phyloP scores from a whole-genome alignment of 2,888 invertebrate species.

The Xylophagus ater region DNA sequence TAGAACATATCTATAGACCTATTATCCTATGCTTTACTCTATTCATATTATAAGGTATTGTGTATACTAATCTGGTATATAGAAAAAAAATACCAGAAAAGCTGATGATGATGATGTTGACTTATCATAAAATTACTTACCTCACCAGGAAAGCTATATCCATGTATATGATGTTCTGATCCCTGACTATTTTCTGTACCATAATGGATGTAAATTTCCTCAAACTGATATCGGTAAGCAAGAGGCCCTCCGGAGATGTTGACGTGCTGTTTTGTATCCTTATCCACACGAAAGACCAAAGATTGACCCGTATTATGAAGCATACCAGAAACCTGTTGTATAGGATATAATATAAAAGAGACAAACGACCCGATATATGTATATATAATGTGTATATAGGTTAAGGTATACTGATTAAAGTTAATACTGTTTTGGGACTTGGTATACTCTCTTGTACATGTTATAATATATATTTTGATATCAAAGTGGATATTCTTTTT shows the following conservation, averaged over 20 bases:
- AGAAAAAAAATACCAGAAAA: no score
- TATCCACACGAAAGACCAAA: conserved; percentile 81
- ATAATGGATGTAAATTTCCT: conserved; percentile 93
- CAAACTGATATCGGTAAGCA: conserved; percentile 89
- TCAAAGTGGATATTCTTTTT: no score
- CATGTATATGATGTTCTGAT: conserved; percentile 92
- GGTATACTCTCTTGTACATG: conserved; percentile 1
- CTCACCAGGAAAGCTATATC: conserved; percentile 94
- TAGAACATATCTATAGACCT: no score
- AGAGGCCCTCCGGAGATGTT: conserved; percentile 95
- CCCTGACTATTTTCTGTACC: conserved; percentile 81
- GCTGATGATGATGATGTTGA: no score
- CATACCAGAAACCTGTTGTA: conserved; percentile 67
- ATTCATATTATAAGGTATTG: no score
- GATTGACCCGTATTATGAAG: conserved; percentile 92
- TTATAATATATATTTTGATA: no score
- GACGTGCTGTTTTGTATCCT: conserved; percentile 79
- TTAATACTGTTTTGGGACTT: conserved; percentile 3
- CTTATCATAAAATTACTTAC: no score
- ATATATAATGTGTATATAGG: conserved; percentile 1
- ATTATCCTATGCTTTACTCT: no score
- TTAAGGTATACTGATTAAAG: conserved; percentile 4
- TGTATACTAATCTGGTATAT: no score
- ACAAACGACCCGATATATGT: conserved; percentile 4
- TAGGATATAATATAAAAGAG: conserved; percentile 12